A percentile compares a stretch with the other conserved stretches of the same genome.
These are phyloP conservation scores for Anoplopoma fimbria DNA, from an alignment of 2,113 vertebrate genomes.

Conservation along the genomic window DNA sequence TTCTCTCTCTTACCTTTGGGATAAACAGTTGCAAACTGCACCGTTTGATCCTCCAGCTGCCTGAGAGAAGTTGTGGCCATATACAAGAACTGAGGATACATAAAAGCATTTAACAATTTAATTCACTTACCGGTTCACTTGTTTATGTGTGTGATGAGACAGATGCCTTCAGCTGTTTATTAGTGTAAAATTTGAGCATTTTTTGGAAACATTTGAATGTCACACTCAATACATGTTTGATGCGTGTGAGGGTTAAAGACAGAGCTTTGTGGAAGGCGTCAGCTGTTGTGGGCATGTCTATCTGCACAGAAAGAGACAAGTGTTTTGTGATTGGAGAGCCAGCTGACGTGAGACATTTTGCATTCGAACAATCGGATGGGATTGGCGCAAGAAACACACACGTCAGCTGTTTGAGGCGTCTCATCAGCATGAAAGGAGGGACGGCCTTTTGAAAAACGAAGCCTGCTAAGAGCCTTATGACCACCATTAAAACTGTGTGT, in stretches of 20 bases:
- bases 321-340: slow-evolving; percentile 48
- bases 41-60: no score
- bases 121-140: neutral
- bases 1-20: neutral
- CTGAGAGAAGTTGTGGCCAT: neutral
- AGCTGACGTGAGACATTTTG: neutral
- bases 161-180: neutral
- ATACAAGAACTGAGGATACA: neutral
- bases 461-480: slow-evolving; percentile 12
- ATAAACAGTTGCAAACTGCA: neutral
- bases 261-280: slow-evolving; percentile 20
- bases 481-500: slow-evolving; percentile 35
- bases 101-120: neutral
- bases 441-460: slow-evolving; percentile 8
- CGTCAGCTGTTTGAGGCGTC: slow-evolving; percentile 53
- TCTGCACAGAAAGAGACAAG: slow-evolving; percentile 41
- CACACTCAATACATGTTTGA: slow-evolving; percentile 18
- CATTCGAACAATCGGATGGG: slow-evolving; percentile 17
- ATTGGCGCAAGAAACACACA: neutral
- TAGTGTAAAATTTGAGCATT: neutral
- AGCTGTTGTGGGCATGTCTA: slow-evolving; percentile 37
- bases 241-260: neutral
- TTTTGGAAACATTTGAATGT: slow-evolving; percentile 5
- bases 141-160: neutral
- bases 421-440: slow-evolving; percentile 37